Evolutionary conservation across 2,113 vertebrate genomes (phyloP), one percentile per base, ranked within the genome.

Genomic region (Tragulus kanchil): DNA sequence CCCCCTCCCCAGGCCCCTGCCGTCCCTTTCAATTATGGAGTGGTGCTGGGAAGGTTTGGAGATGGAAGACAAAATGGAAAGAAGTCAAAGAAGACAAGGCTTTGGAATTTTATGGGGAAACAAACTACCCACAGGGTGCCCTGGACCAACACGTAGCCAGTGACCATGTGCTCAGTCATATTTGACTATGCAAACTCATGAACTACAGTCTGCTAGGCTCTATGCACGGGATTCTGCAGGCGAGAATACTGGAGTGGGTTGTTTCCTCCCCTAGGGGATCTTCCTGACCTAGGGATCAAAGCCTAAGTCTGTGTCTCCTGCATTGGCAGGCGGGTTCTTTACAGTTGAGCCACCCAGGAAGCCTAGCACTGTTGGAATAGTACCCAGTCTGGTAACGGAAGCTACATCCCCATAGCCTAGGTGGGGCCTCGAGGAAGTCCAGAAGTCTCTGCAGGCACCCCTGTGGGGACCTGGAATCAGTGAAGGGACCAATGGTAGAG

Each of bases 131-230:
- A 1, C 9, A 48, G 61, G 26, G 5, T 12, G 45, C 23, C 52
- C 21, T 11, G 16, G 14, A 8, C 15, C 21, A 19, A 42, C 11
- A 2, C 2, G 6, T 10, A 19, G 36, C 0, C 36, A 71, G 3
- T 25, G 69, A 45, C 42, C 12, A 1, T 2, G 69, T 13, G 11
- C 21, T 73, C 36, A 13, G 69, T 3, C 23, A 36, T 7, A 45
- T 73, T 42, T 45, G 36, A 45, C 36, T 25, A 6, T 45, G 69
- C 0, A 0, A 25, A 36, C 5, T 73, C 69, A 73, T 45, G 11
- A 23, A 45, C 69, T 25, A 5, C 13, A 25, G 69, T 42, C 69
- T 11, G 25, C 69, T 42, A 3, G 69, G 21, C 69, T 45, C 69
- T 45, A 11, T 45, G 36, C 36, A 13, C 45, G 69, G 36, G 21